Evolutionary conservation across 2,113 vertebrate genomes (phyloP).

Genomic region (Holacanthus passer): DNA sequence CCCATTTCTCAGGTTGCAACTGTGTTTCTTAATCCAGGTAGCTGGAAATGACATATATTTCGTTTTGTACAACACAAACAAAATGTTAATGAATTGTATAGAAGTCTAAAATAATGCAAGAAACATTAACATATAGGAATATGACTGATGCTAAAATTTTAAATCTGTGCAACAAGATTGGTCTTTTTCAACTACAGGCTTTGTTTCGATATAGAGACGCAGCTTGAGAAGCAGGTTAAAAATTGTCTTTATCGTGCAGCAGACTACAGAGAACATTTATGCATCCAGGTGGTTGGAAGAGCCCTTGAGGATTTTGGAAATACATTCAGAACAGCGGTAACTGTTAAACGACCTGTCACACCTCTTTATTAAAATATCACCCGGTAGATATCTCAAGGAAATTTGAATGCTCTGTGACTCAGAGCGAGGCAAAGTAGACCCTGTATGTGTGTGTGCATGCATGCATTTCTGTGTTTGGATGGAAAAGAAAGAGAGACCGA

Average conservation of each 20-base stretch:
- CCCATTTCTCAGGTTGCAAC: too few relatives aligned
- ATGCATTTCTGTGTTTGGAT: constrained; percentile 19
- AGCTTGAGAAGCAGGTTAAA: neutral
- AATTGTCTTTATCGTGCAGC: neutral
- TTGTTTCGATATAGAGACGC: neutral
- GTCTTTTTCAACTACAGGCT: neutral
- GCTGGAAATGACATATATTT: neutral
- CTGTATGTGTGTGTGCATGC: neutral
- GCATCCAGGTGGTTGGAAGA: neutral
- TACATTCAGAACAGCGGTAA: neutral
- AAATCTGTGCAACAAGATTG: neutral
- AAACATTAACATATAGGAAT: neutral
- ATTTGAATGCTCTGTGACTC: neutral
- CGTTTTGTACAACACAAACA: neutral
- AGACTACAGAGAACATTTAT: neutral
- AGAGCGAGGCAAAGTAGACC: neutral
- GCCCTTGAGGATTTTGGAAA: neutral
- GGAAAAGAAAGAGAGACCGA: constrained; percentile 31
- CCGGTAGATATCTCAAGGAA: neutral
- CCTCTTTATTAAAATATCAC: neutral
- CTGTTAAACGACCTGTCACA: neutral
- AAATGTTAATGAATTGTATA: neutral
- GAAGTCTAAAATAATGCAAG: neutral
- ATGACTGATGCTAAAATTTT: neutral
- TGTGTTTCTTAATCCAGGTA: neutral